These are phyloP conservation scores for Kryptolebias ocellatus DNA, from an alignment of 2,797 vertebrate genomes.

Conservation along the genomic window DNA sequence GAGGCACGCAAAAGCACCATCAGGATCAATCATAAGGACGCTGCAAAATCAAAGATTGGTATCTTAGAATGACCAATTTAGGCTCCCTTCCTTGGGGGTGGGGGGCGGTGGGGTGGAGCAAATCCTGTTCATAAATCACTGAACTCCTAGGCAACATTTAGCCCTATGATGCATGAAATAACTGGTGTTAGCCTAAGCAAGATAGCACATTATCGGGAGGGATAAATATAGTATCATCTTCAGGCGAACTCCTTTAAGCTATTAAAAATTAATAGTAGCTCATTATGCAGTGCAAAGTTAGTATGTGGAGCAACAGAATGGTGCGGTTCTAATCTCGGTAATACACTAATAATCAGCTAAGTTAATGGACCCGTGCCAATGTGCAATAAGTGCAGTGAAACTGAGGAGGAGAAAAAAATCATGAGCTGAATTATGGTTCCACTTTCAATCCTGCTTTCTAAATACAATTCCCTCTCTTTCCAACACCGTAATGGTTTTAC, in stretches of 20 bases:
- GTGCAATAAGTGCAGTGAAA: slow-evolving; percentile 65
- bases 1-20: slow-evolving; percentile 12
- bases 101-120: background rate
- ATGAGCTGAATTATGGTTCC: slow-evolving; percentile 51
- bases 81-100: slow-evolving; percentile 19
- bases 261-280: slow-evolving; percentile 67
- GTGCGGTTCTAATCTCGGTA: slow-evolving; percentile 52
- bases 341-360: slow-evolving; percentile 67
- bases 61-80: slow-evolving; percentile 21
- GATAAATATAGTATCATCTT: slow-evolving; percentile 54
- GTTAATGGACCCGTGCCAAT: slow-evolving; percentile 65
- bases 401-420: slow-evolving; percentile 48
- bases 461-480: slow-evolving; percentile 60
- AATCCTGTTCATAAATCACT: slow-evolving; percentile 46
- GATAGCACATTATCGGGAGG: slow-evolving; percentile 35
- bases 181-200: slow-evolving; percentile 30
- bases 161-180: slow-evolving; percentile 30
- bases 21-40: slow-evolving; percentile 20
- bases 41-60: slow-evolving; percentile 45
- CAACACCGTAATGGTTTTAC: slow-evolving; percentile 62
- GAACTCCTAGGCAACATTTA: slow-evolving; percentile 40
- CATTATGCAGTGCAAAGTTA: slow-evolving; percentile 59
- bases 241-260: slow-evolving; percentile 57
- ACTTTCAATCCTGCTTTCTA: slow-evolving; percentile 46
- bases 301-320: slow-evolving; percentile 50